Percentiles rank a stretch among this genome's conserved stretches.
Conservation (phyloP, 2,113 vertebrate genomes). For the Indri indri region DNA sequence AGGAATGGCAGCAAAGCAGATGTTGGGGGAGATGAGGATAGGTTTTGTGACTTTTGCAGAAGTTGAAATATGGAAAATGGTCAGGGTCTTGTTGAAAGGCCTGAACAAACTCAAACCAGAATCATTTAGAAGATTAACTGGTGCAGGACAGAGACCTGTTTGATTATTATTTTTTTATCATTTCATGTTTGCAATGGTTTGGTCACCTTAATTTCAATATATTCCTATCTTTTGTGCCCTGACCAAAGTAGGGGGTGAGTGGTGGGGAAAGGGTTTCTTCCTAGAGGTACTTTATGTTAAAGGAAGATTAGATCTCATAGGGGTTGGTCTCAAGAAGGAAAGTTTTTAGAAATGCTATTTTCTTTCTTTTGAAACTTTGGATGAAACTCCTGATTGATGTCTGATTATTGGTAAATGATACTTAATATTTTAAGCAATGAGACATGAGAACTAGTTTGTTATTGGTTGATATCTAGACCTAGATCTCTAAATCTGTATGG, state of each 20-base stretch:
- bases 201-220: neutral
- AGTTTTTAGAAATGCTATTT: neutral
- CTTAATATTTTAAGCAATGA: neutral
- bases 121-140: neutral
- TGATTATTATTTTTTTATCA: neutral
- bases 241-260: fast-evolving
- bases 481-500: neutral
- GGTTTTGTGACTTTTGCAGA: neutral
- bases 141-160: neutral
- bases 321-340: neutral
- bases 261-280: neutral
- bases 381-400: neutral
- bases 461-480: neutral
- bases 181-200: neutral
- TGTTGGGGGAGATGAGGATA: neutral
- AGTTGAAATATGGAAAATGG: neutral
- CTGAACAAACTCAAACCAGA: neutral
- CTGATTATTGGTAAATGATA: neutral
- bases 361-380: neutral
- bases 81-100: neutral
- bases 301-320: neutral
- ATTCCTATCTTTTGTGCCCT: fast-evolving
- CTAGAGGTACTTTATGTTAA: neutral
- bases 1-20: neutral
- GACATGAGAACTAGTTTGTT: neutral